These are phyloP conservation scores for Macaria liturata DNA, from an alignment of 2,888 invertebrate genomes.

Conservation along the genomic window DNA sequence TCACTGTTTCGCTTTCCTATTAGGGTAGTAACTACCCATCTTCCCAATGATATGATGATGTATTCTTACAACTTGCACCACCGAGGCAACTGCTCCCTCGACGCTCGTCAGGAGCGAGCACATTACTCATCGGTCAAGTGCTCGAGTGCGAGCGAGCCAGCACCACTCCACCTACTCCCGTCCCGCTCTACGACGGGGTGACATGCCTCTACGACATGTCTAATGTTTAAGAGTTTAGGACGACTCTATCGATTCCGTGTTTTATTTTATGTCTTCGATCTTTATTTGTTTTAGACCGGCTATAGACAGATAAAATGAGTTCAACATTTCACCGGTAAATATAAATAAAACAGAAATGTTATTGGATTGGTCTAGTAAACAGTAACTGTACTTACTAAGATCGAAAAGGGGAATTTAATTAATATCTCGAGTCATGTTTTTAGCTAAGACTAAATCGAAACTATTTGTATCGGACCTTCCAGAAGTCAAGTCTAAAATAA, in stretches of 20 bases:
- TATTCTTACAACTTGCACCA: constrained; percentile 39
- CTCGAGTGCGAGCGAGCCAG: constrained; percentile 43
- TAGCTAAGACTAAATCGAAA: too few species aligned
- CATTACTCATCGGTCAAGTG: constrained; percentile 63
- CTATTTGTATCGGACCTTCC: too few species aligned
- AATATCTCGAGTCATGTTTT: too few species aligned
- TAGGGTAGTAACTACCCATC: too few species aligned
- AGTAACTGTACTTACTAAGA: too few species aligned
- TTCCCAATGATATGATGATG: too few species aligned
- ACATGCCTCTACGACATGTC: constrained; percentile 31
- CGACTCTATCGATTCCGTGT: constrained; percentile 31
- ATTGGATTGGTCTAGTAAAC: too few species aligned
- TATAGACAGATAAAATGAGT: not conserved
- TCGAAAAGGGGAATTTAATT: too few species aligned
- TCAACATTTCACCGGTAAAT: too few species aligned
- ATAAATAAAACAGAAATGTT: too few species aligned
- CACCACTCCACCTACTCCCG: constrained; percentile 13
- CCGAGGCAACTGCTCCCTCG: constrained; percentile 38
- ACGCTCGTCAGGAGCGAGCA: constrained; percentile 43
- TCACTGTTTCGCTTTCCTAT: too few species aligned
- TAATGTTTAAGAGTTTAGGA: constrained; percentile 26
- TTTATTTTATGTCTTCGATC: constrained; percentile 15
- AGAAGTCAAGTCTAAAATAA: too few species aligned
- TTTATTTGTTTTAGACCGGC: constrained; percentile 7
- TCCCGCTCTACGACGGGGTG: constrained; percentile 32